Percentiles rank a stretch among this genome's conserved stretches.
phyloP scores from a whole-genome alignment of 2,113 vertebrate genomes.

The Brachionichthys hirsutus region DNA sequence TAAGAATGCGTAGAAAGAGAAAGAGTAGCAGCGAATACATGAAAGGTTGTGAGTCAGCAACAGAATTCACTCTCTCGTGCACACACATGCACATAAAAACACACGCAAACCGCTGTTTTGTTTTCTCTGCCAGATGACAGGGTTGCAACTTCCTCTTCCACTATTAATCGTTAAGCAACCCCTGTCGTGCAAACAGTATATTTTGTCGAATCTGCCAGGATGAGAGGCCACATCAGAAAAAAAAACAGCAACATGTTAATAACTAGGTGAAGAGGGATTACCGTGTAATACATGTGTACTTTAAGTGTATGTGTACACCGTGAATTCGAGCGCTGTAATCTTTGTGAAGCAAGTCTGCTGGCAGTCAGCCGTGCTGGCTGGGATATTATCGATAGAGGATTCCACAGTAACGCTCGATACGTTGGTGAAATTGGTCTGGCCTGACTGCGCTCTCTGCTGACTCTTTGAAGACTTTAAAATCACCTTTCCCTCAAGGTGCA shows the following conservation, averaged over 20 bases:
- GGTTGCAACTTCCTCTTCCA: slow-evolving; percentile 29
- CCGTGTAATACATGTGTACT: slow-evolving; percentile 31
- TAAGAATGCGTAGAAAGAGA: no score
- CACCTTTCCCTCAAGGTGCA: slow-evolving; percentile 13
- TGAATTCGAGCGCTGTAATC: slow-evolving; percentile 38
- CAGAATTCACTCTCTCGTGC: slow-evolving; percentile 6
- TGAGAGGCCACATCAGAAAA: slow-evolving; percentile 19
- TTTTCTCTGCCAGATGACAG: background rate
- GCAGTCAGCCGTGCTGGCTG: background rate
- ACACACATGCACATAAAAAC: background rate
- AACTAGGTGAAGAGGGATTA: slow-evolving; percentile 57
- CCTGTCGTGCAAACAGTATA: slow-evolving; percentile 37
- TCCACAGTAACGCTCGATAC: slow-evolving; percentile 10
- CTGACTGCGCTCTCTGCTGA: background rate
- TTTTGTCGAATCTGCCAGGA: slow-evolving; percentile 21
- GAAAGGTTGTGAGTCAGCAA: slow-evolving; percentile 7
- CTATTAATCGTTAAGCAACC: slow-evolving; percentile 36
- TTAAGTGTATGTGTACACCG: slow-evolving; percentile 37
- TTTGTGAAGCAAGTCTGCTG: slow-evolving; percentile 19
- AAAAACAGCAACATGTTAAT: slow-evolving; percentile 33
- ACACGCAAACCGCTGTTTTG: slow-evolving; percentile 8
- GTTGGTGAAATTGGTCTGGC: slow-evolving; percentile 6
- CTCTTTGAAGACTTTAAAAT: slow-evolving; percentile 10
- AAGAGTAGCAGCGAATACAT: background rate
- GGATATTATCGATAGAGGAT: slow-evolving; percentile 29